Evolutionary conservation across 2,113 vertebrate genomes (phyloP), one percentile per base, ranked within the genome.

Genomic region (Chaetodon auriga): DNA sequence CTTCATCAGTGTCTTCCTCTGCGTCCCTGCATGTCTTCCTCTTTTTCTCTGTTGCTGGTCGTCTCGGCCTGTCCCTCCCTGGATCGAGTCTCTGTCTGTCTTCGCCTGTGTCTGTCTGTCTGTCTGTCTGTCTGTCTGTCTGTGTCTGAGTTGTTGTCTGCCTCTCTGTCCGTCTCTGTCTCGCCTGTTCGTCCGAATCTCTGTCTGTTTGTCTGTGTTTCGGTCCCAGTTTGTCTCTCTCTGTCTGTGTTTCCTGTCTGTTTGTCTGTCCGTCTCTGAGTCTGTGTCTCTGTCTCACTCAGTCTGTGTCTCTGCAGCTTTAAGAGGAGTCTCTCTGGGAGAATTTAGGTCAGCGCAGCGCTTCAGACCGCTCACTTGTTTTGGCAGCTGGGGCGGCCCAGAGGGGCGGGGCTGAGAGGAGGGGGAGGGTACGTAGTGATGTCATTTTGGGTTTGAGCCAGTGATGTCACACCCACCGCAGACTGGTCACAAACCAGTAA

Each of bases 311-410:
- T 46, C 87, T 91, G 90, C 63, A 84, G 85, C 90, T 91, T 91
- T 87, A 89, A 90, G 86, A 75, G 68, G 54, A 69, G 74, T 74
- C 49, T 62, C 78, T 75, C 75, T 57, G 80, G 75, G 71, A 54
- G 78, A 80, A 92, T 92, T 90, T 90, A 92, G 90, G 90, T 92
- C 89, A 92, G 49, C 5, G 9, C 10, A 0, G 76, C 14, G 55
- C 35, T 53, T 75, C 70, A 60, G 72, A 68, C 72, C 2, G n/a
- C 54, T 77, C 63, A 16, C 75, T 89, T 82, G 82, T 78, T 87
- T 78, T 74, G 82, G 80, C 62, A 83, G 75, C 80, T 65, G 75
- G 85, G 85, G 21, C 3, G 5, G 60, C 63, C 63, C 72, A 45
- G 21, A 25, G 62, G 69, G 86, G 88, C 8, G 86, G 78, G 69